These are phyloP conservation scores for Automeris io DNA, from an alignment of 2,888 invertebrate genomes.

Conservation along the genomic window DNA sequence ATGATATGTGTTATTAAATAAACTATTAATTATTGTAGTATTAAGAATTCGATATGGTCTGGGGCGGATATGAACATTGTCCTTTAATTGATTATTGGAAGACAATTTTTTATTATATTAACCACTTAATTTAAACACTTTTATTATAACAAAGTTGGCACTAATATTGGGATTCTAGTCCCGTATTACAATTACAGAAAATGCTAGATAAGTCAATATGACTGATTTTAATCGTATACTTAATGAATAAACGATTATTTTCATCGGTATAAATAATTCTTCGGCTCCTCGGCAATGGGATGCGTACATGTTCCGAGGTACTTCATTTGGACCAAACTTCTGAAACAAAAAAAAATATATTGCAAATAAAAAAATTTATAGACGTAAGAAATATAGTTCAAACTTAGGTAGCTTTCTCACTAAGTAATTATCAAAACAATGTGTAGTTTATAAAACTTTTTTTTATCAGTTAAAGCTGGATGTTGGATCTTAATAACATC, in stretches of 20 bases:
- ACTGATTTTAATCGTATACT: conserved; percentile 26
- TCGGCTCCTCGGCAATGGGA: conserved; percentile 88
- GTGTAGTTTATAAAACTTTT: no score
- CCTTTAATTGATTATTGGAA: conserved; percentile 35
- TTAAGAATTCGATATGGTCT: no score
- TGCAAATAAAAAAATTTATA: no score
- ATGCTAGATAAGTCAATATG: conserved; percentile 36
- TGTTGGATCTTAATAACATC: no score
- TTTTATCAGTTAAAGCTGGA: no score
- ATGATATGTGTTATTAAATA: no score
- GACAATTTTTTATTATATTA: conserved; percentile 32
- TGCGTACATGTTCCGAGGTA: conserved; percentile 91
- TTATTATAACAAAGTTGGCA: conserved; percentile 46
- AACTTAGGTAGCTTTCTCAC: no score
- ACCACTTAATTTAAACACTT: conserved; percentile 27
- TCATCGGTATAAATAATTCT: conserved; percentile 88
- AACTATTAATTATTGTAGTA: no score
- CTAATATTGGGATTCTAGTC: conserved; percentile 38
- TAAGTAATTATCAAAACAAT: no score
- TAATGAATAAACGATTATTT: conserved; percentile 14
- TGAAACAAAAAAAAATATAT: conserved; percentile 36
- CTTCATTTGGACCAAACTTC: conserved; percentile 84
- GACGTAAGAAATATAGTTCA: no score
- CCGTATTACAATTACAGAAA: conserved; percentile 31
- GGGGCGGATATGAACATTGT: no score